Conservation (phyloP, 1,140 invertebrate species). For the Drosophila yakuba region DNA sequence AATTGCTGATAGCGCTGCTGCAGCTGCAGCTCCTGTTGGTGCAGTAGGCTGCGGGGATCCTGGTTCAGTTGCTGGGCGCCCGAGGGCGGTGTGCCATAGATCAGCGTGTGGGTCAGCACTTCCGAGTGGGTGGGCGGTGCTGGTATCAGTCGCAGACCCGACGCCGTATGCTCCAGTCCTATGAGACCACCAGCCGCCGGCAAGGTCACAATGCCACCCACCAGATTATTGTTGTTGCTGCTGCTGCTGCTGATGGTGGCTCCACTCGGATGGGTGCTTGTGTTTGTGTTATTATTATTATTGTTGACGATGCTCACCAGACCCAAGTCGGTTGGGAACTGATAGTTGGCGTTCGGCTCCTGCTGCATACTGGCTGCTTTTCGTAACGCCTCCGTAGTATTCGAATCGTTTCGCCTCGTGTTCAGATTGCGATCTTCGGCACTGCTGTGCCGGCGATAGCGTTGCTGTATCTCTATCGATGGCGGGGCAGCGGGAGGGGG, state of each 20-base stretch:
- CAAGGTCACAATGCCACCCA: slow-evolving; percentile 63
- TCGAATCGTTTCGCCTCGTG: slow-evolving; percentile 29
- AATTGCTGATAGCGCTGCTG: slow-evolving; percentile 81
- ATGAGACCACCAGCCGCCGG: slow-evolving; percentile 61
- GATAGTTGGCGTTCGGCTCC: slow-evolving; percentile 84
- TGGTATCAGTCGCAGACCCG: slow-evolving; percentile 57
- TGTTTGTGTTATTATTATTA: slow-evolving; percentile 45
- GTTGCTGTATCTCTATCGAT: slow-evolving; percentile 15
- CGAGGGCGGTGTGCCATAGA: slow-evolving; percentile 77
- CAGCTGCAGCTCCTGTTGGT: slow-evolving; percentile 79
- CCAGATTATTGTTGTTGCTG: slow-evolving; percentile 35
- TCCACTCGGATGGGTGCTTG: slow-evolving; percentile 22
- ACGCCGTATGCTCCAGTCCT: slow-evolving; percentile 68
- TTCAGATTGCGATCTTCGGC: slow-evolving; percentile 66
- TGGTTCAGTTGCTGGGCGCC: slow-evolving; percentile 65
- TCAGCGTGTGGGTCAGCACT: slow-evolving; percentile 78
- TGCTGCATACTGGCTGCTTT: slow-evolving; percentile 83
- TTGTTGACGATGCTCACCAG: slow-evolving; percentile 82
- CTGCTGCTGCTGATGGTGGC: slow-evolving; percentile 21
- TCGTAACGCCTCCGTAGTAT: slow-evolving; percentile 47
- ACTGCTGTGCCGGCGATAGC: slow-evolving; percentile 71
- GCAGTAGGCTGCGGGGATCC: slow-evolving; percentile 72
- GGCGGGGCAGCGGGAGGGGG: background rate
- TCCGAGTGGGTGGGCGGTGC: slow-evolving; percentile 59
- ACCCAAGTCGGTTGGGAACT: slow-evolving; percentile 83